phyloP scores from a whole-genome alignment of 2,888 invertebrate species.

The Ophraella communa region DNA sequence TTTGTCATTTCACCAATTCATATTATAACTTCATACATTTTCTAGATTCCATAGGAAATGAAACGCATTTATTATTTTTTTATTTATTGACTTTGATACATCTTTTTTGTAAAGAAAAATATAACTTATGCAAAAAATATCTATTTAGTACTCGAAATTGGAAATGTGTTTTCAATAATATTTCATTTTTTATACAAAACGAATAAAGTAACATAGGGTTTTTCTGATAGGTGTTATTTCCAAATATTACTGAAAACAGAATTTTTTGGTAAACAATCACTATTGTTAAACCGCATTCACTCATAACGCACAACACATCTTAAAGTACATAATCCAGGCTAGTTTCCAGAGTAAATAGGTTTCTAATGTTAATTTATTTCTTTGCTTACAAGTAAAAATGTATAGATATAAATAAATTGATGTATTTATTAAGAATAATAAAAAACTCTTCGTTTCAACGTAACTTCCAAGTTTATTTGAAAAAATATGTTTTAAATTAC shows the following conservation, averaged over 20 bases:
- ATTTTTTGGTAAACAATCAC: conserved; percentile 41
- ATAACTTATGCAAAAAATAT: conserved; percentile 51
- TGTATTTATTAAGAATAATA: too few relatives aligned
- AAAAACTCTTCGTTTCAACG: too few relatives aligned
- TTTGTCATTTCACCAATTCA: too few relatives aligned
- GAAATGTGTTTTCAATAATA: conserved; percentile 46
- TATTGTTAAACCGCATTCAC: conserved; percentile 36
- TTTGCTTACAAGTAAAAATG: not conserved
- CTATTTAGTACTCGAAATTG: conserved; percentile 46
- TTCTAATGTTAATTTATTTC: not conserved
- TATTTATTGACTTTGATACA: conserved; percentile 32
- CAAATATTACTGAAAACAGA: conserved; percentile 42
- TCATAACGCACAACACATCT: conserved; percentile 30
- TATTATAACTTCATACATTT: too few relatives aligned
- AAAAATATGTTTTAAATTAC: too few relatives aligned
- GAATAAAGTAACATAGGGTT: not conserved
- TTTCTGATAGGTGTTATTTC: not conserved
- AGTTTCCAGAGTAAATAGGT: not conserved
- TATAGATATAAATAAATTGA: too few relatives aligned
- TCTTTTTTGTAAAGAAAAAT: conserved; percentile 48
- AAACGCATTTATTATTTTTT: conserved; percentile 5
- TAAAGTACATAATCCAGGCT: conserved; percentile 18
- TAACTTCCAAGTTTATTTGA: too few relatives aligned
- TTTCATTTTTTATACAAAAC: conserved; percentile 23
- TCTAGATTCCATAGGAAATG: not conserved